Conservation (phyloP, 2,888 invertebrate species). For the Leptinotarsa juncta region DNA sequence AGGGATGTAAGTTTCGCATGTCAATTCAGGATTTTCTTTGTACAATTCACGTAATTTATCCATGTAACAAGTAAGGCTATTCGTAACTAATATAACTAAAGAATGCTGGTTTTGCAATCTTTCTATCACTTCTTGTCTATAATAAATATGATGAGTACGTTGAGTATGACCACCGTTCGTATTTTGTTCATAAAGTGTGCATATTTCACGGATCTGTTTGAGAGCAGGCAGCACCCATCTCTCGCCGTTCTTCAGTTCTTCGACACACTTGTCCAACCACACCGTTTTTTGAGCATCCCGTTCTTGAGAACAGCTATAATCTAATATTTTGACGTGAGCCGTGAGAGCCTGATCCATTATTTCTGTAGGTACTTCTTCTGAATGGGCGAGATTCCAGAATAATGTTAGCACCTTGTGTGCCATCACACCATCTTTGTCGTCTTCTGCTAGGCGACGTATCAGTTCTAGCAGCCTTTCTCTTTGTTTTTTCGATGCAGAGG, state of each 20-base stretch:
- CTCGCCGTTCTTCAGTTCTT: constrained; percentile 88
- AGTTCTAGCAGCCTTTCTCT: constrained; percentile 94
- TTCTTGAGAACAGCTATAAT: constrained; percentile 96
- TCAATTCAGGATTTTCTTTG: constrained; percentile 79
- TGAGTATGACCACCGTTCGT: constrained; percentile 70
- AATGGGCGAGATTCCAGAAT: constrained; percentile 97
- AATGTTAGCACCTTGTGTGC: constrained; percentile 95
- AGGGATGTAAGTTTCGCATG: constrained; percentile 81
- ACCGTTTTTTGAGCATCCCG: constrained; percentile 93
- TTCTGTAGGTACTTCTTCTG: constrained; percentile 95
- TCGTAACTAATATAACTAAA: constrained; percentile 92
- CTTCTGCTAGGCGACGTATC: constrained; percentile 94
- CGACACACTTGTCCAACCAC: constrained; percentile 96
- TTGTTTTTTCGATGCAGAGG: constrained; percentile 94
- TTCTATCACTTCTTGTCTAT: constrained; percentile 76
- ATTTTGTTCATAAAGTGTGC: constrained; percentile 90
- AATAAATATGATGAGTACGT: constrained; percentile 70
- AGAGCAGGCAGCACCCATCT: constrained; percentile 95
- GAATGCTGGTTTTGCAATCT: constrained; percentile 91
- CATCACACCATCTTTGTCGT: constrained; percentile 99
- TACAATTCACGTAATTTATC: constrained; percentile 79
- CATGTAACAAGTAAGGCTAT: constrained; percentile 92
- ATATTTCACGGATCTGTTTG: constrained; percentile 95
- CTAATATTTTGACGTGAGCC: constrained; percentile 96
- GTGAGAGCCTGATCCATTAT: constrained; percentile 96